Percentiles rank a stretch among this genome's conserved stretches.
phyloP scores from a whole-genome alignment of 2,888 invertebrate genomes.

The Drosophila imparisetae region DNA sequence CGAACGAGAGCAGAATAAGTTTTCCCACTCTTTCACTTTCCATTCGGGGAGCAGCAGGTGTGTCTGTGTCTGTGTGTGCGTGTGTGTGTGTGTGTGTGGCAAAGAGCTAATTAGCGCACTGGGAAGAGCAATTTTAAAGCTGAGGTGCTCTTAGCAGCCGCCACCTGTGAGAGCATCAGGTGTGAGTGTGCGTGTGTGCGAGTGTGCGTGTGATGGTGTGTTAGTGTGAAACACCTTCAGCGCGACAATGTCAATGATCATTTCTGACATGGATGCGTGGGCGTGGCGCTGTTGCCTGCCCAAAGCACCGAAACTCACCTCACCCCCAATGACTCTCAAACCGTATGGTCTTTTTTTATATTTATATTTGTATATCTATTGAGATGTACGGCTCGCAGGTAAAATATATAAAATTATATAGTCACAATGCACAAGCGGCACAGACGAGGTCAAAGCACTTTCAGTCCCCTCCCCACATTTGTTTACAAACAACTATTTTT shows the following conservation, averaged over 20 bases:
- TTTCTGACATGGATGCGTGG: constrained; percentile 65
- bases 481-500: constrained; percentile 55
- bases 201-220: constrained; percentile 19
- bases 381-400: constrained; percentile 27
- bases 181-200: constrained; percentile 20
- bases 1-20: constrained; percentile 43
- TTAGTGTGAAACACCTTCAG: constrained; percentile 67
- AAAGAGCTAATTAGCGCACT: constrained; percentile 67
- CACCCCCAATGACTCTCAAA: constrained; percentile 54
- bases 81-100: constrained; percentile 25
- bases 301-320: constrained; percentile 51
- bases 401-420: constrained; percentile 31
- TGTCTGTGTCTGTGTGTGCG: constrained; percentile 28
- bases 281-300: constrained; percentile 65
- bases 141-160: constrained; percentile 54
- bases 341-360: constrained; percentile 25
- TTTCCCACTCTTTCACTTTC: constrained; percentile 26
- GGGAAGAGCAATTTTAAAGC: constrained; percentile 51
- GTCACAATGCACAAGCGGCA: constrained; percentile 20
- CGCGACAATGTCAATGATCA: constrained; percentile 79
- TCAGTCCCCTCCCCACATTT: constrained; percentile 43
- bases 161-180: constrained; percentile 62
- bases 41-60: constrained; percentile 64
- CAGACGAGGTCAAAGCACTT: constrained; percentile 65
- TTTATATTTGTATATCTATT: neutral